phyloP scores from a whole-genome alignment of 2,113 vertebrate genomes.

The Dasyornis broadbenti region DNA sequence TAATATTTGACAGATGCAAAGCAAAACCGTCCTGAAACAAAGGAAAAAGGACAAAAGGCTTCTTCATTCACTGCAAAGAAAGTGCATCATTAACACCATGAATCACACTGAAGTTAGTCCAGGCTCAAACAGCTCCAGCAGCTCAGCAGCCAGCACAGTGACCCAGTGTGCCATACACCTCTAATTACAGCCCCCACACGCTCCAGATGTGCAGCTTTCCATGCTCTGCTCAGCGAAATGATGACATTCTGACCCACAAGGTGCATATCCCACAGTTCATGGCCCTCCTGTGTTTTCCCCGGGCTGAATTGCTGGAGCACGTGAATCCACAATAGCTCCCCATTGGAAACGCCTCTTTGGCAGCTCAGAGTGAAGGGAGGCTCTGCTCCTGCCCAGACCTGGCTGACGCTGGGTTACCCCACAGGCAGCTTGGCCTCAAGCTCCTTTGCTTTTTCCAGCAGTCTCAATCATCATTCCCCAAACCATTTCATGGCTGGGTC shows the following conservation, averaged over 20 bases:
- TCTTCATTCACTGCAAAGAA: background rate
- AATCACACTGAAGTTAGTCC: background rate
- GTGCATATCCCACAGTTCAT: fast-evolving
- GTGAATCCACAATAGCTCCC: background rate
- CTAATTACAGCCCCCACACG: background rate
- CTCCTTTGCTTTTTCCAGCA: background rate
- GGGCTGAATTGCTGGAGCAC: background rate
- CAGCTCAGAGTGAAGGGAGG: background rate
- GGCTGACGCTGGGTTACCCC: fast-evolving
- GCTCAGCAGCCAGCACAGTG: background rate
- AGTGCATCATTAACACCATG: background rate
- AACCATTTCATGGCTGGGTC: background rate
- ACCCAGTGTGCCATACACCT: background rate
- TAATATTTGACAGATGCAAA: background rate
- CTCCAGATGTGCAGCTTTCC: background rate
- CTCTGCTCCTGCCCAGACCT: background rate
- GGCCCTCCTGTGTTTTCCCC: background rate
- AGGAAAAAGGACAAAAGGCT: background rate
- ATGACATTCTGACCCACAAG: background rate
- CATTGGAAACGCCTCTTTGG: background rate
- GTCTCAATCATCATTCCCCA: background rate
- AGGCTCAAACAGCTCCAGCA: background rate
- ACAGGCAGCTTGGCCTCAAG: background rate
- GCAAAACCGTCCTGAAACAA: background rate
- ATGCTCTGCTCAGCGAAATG: fast-evolving